These are phyloP conservation scores for Scrobipalpa atriplicella DNA, from an alignment of 2,888 invertebrate species.

Conservation along the genomic window DNA sequence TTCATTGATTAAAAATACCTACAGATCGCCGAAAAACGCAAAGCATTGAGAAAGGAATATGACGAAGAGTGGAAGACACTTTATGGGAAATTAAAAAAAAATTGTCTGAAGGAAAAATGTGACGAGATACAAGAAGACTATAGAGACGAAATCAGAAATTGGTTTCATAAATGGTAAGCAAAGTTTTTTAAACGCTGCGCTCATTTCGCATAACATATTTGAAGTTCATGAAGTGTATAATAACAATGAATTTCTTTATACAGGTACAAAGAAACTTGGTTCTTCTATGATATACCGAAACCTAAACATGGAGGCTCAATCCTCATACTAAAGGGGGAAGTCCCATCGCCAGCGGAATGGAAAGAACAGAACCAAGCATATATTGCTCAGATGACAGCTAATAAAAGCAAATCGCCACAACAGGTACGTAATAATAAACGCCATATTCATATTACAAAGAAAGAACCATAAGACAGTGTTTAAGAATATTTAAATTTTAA, in stretches of 20 bases:
- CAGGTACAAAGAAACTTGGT: slow-evolving; percentile 59
- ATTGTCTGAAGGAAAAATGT: slow-evolving; percentile 43
- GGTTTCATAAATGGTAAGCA: slow-evolving; percentile 65
- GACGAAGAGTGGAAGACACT: slow-evolving; percentile 46
- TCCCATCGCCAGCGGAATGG: slow-evolving; percentile 60
- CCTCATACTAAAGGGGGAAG: slow-evolving; percentile 56
- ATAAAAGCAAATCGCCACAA: slow-evolving; percentile 50
- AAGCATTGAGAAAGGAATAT: slow-evolving; percentile 34
- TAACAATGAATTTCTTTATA: not conserved
- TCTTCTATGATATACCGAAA: slow-evolving; percentile 62
- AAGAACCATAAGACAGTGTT: too few relatives aligned
- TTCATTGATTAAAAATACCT: not conserved
- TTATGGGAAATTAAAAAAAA: slow-evolving; percentile 45
- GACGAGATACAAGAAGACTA: slow-evolving; percentile 54
- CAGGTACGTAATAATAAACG: slow-evolving; percentile 39
- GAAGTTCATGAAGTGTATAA: not conserved
- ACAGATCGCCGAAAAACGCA: slow-evolving; percentile 15
- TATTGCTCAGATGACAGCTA: slow-evolving; percentile 47
- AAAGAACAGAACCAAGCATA: slow-evolving; percentile 53
- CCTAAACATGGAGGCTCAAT: slow-evolving; percentile 51
- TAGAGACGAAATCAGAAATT: slow-evolving; percentile 56
- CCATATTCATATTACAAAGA: too few relatives aligned
- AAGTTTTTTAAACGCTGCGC: too few relatives aligned
- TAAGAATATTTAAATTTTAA: too few relatives aligned
- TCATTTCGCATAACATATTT: not conserved